Conservation (phyloP, 1,140 invertebrate genomes). For the Drosophila pandora region DNA sequence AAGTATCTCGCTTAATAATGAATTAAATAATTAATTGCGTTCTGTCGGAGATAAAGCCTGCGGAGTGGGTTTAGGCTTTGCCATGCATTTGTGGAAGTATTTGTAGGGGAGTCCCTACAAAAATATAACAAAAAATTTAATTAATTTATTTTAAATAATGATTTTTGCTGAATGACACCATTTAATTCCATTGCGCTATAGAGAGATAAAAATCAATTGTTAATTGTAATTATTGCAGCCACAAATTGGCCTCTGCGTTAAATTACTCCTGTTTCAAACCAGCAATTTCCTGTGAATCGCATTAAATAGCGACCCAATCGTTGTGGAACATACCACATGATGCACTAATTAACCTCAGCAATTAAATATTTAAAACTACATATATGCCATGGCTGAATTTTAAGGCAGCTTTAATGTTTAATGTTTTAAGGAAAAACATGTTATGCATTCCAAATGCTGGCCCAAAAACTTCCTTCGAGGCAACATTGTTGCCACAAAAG, state of each 20-base stretch:
- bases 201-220: constrained; percentile 16
- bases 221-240: constrained; percentile 45
- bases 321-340: constrained; percentile 21
- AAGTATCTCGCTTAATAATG: too few relatives aligned
- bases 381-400: constrained; percentile 2
- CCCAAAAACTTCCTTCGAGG: constrained; percentile 6
- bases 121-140: too few relatives aligned
- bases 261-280: constrained; percentile 12
- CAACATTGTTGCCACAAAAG: constrained; percentile 8
- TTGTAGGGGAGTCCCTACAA: too few relatives aligned
- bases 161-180: not conserved
- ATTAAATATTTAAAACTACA: constrained; percentile 19
- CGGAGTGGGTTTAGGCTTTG: too few relatives aligned
- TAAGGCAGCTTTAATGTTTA: not conserved
- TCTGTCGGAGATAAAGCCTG: too few relatives aligned
- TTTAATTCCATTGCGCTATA: constrained; percentile 26
- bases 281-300: constrained; percentile 11
- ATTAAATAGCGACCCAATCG: constrained; percentile 28
- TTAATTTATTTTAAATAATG: not conserved
- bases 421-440: not conserved
- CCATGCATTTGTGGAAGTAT: too few relatives aligned
- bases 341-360: constrained; percentile 15
- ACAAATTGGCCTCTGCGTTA: constrained; percentile 36
- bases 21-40: too few relatives aligned
- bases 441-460: constrained; percentile 7